Percentiles rank a stretch among this genome's conserved stretches.
phyloP scores from a whole-genome alignment of 2,888 invertebrate species.

The Ligdia adustata region DNA sequence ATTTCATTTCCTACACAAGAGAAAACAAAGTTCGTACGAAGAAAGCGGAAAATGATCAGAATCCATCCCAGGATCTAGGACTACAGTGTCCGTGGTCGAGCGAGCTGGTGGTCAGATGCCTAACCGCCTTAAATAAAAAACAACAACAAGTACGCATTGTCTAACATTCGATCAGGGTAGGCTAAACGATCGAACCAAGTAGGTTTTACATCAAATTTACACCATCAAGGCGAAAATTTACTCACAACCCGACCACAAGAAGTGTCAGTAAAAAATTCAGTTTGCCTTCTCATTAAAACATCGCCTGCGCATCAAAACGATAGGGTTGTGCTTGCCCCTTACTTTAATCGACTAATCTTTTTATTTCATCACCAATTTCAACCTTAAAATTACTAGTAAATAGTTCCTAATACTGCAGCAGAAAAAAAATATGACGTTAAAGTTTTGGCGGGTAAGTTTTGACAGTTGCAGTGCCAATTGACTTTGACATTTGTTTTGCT shows the following conservation, averaged over 20 bases:
- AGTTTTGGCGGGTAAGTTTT: constrained; percentile 5
- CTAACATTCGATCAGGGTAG: no score
- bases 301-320: constrained; percentile 69
- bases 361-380: constrained; percentile 4
- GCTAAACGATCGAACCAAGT: no score
- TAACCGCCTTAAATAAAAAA: no score
- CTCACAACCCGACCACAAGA: constrained; percentile 15
- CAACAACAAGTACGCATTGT: no score
- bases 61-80: no score
- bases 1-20: no score
- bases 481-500: constrained; percentile 14
- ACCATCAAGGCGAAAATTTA: constrained; percentile 42
- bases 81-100: no score
- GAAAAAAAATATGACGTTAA: constrained; percentile 11
- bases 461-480: constrained; percentile 1
- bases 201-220: constrained; percentile 48
- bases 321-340: constrained; percentile 67
- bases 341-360: constrained; percentile 19
- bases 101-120: no score
- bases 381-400: not conserved
- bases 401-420: not conserved
- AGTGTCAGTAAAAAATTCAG: constrained; percentile 42
- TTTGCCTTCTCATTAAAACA: constrained; percentile 69
- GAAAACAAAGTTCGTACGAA: no score
- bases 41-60: no score